These are phyloP conservation scores for Chiloscyllium punctatum DNA, from an alignment of 2,797 vertebrate genomes.

Conservation along the genomic window DNA sequence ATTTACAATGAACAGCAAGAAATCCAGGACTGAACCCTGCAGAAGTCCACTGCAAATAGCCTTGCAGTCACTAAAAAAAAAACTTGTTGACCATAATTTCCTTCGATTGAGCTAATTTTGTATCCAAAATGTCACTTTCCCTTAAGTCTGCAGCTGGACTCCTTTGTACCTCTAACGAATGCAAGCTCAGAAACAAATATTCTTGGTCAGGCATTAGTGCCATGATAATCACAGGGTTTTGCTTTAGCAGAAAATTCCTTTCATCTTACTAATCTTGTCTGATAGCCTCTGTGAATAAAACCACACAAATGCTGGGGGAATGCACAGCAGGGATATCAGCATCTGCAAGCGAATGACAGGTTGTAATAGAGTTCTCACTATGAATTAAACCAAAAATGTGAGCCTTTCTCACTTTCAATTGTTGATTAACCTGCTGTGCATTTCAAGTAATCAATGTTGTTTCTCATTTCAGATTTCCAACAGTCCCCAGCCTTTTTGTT, in stretches of 20 bases:
- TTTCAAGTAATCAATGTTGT: background rate
- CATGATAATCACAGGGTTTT: background rate
- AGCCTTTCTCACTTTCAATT: background rate
- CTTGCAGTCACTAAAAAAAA: background rate
- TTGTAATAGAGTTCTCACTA: background rate
- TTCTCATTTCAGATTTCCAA: background rate
- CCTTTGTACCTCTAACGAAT: background rate
- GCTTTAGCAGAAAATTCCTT: background rate
- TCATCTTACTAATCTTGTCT: background rate
- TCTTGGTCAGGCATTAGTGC: background rate
- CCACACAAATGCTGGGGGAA: background rate
- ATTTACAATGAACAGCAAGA: background rate
- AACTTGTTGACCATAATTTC: background rate
- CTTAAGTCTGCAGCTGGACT: background rate
- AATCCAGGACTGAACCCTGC: background rate
- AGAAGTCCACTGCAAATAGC: background rate
- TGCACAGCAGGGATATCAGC: conserved; percentile 6
- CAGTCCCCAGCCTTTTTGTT: too few species aligned
- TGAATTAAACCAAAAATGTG: background rate
- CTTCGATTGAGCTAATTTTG: background rate
- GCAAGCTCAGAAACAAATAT: background rate
- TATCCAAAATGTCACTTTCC: background rate
- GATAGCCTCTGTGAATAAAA: background rate
- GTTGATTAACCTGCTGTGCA: background rate
- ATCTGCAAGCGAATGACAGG: background rate